A percentile compares a stretch with the other conserved stretches of the same genome.
phyloP scores from a whole-genome alignment of 2,113 vertebrate species.

The Eretmochelys imbricata region DNA sequence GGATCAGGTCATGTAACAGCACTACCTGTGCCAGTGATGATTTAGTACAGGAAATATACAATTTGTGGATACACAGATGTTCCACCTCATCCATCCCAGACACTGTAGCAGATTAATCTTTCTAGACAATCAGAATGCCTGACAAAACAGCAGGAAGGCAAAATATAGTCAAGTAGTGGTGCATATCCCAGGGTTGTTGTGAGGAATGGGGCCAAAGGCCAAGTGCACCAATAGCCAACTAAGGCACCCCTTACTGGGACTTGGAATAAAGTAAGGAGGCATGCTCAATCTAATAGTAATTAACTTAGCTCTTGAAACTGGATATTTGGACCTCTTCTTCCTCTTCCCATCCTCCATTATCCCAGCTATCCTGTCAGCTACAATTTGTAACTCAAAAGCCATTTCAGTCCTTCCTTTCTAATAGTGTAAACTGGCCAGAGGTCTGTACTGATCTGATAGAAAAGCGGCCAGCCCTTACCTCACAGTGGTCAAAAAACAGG shows the following conservation, averaged over 20 bases:
- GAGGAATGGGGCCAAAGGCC: not conserved
- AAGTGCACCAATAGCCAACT: not conserved
- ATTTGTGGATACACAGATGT: not conserved
- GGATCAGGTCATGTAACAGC: not conserved
- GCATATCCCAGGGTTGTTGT: not conserved
- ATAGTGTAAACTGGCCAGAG: too few relatives aligned
- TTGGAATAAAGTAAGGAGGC: not conserved
- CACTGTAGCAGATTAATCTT: rapidly evolving
- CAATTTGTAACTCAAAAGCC: not conserved
- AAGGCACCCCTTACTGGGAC: not conserved
- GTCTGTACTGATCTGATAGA: not conserved
- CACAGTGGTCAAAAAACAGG: not conserved
- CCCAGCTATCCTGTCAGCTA: not conserved
- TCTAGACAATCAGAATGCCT: not conserved
- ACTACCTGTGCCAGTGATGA: not conserved
- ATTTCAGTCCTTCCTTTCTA: not conserved
- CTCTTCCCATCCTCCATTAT: not conserved
- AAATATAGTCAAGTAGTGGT: not conserved
- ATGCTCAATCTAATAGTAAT: not conserved
- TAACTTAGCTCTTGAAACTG: not conserved
- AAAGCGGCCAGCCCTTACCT: rapidly evolving
- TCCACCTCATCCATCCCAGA: not conserved
- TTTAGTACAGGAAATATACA: not conserved
- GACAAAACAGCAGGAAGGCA: not conserved
- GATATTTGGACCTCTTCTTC: not conserved